Evolutionary conservation across 2,113 vertebrate genomes (phyloP), one percentile per base, ranked within the genome.

Genomic region (Speoplatyrhinus poulsoni): DNA sequence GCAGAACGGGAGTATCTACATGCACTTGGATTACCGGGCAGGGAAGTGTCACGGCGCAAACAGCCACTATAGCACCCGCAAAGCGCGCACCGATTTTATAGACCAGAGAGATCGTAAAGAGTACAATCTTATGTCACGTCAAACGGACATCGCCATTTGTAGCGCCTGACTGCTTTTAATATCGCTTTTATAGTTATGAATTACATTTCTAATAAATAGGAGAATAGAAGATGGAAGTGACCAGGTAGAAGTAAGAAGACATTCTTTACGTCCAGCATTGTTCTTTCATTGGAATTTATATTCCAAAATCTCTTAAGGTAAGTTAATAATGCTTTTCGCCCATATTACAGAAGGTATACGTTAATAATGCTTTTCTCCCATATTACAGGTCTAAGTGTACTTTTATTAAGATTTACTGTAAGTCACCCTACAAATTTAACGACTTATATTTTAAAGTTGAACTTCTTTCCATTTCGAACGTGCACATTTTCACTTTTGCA

Each of bases 1-100:
- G 72, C 61, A 71, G 65, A 80, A 65, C 79, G 36, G 79, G 80
- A 79, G 82, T 73, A 82, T 72, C 79, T 72, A 80, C 76, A 88
- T 74, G 76, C 89, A 62, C 87, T 87, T 83, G 89, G 90, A 91
- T 89, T 87, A 91, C 76, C 82, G 85, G 80, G 48, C 82, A 82
- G 86, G 85, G 73, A 83, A 62, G 71, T 86, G 85, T 82, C 85
- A 84, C 72, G 60, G 71, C 81, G 67, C 75, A 55, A 75, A 36
- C 80, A 53, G 82, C 80, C 67, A 10, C 78, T 66, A 15, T 70
- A 56, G 26, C 26, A 26, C 26, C 26, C 67, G 76, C 26, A 19
- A 72, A 41, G 73, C 61, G 70, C 77, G 59, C 74, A 49, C 36
- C 58, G 55, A 62, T 46, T 11, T 16, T 65, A 52, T 60, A 61